phyloP scores from a whole-genome alignment of 2,888 invertebrate genomes.

The Oligia latruncula region DNA sequence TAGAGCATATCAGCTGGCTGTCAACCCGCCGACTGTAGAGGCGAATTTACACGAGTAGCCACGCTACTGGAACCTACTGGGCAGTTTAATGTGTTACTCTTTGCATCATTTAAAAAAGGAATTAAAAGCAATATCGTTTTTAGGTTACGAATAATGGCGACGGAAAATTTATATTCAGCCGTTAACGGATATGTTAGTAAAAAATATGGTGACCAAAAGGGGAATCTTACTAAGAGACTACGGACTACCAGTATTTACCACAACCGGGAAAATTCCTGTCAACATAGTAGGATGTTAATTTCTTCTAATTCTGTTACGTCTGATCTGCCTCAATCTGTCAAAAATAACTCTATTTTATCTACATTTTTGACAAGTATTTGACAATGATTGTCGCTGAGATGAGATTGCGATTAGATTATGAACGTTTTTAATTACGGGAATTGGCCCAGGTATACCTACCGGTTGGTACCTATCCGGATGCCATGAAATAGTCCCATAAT shows the following conservation, averaged over 20 bases:
- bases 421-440: too few species aligned
- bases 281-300: neutral
- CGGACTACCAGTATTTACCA: neutral
- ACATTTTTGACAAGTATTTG: too few species aligned
- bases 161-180: neutral
- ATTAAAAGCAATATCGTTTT: neutral
- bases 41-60: constrained; percentile 13
- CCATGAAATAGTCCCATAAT: neutral
- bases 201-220: neutral
- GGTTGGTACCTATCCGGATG: too few species aligned
- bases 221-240: neutral
- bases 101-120: neutral
- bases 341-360: neutral
- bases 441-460: too few species aligned
- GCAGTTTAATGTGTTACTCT: neutral
- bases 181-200: too few species aligned
- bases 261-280: neutral
- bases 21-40: constrained; percentile 32
- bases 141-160: neutral
- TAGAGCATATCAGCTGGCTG: constrained; percentile 52
- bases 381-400: too few species aligned
- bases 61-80: constrained; percentile 11
- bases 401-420: too few species aligned
- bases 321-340: neutral
- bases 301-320: neutral